These are phyloP conservation scores for Cheilosia grossa DNA, from an alignment of 2,888 invertebrate species.

Conservation along the genomic window DNA sequence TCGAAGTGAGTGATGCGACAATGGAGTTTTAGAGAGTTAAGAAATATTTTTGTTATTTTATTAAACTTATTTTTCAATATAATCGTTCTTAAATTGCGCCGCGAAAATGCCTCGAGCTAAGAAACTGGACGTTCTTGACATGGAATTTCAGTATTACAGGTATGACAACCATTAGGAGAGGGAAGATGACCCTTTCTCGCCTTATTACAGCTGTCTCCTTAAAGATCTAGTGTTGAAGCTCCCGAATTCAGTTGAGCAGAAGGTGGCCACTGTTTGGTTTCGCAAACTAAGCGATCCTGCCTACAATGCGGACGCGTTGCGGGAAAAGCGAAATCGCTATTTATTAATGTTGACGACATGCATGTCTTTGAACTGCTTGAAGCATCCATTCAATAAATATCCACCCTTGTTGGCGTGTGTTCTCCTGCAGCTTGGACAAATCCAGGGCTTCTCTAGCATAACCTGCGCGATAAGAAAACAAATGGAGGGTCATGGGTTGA, in stretches of 20 bases:
- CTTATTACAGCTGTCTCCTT: constrained; percentile 43
- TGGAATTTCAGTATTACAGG: constrained; percentile 71
- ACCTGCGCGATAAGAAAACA: too few relatives aligned
- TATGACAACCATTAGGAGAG: background rate
- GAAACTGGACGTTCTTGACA: constrained; percentile 51
- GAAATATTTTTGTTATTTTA: constrained; percentile 19
- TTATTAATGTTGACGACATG: constrained; percentile 74
- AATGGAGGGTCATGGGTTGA: too few relatives aligned
- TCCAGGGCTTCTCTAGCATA: too few relatives aligned
- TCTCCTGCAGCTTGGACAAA: too few relatives aligned
- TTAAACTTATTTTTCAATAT: constrained; percentile 34
- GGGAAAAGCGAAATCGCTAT: constrained; percentile 75
- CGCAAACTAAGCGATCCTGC: constrained; percentile 64
- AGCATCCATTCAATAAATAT: constrained; percentile 60
- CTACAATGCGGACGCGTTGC: constrained; percentile 63
- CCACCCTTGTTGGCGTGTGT: too few relatives aligned
- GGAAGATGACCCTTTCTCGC: background rate
- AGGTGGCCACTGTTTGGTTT: constrained; percentile 63
- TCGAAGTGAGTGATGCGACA: constrained; percentile 77
- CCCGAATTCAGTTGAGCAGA: constrained; percentile 38
- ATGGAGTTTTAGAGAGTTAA: constrained; percentile 79
- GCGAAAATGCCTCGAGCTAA: constrained; percentile 63
- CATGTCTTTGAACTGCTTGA: constrained; percentile 56
- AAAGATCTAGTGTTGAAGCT: constrained; percentile 64
- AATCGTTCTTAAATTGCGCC: constrained; percentile 17